Evolutionary conservation across 1,140 invertebrate species (phyloP).

Genomic region (Parapsyche elsis): DNA sequence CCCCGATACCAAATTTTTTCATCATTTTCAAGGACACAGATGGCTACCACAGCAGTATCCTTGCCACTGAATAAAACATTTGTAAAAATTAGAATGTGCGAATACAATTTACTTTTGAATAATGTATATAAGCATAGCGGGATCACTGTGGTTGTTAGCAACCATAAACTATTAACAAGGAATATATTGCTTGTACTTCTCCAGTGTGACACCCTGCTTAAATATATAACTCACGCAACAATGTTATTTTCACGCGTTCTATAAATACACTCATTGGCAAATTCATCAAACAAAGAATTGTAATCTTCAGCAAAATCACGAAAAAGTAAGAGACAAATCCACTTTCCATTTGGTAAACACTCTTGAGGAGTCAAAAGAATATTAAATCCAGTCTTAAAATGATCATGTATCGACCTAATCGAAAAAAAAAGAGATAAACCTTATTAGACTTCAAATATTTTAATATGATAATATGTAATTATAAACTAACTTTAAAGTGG

Average conservation of each 20-base stretch:
- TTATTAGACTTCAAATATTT: too few relatives aligned
- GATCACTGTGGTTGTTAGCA: too few relatives aligned
- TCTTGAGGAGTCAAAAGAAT: background rate
- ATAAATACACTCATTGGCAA: background rate
- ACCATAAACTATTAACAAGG: too few relatives aligned
- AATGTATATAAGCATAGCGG: too few relatives aligned
- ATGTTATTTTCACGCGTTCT: background rate
- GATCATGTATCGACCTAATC: background rate
- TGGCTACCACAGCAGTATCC: background rate
- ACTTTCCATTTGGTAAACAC: background rate
- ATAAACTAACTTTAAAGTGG: too few relatives aligned
- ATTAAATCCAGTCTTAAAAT: background rate
- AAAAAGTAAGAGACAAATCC: background rate
- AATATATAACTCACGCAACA: background rate
- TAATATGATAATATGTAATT: too few relatives aligned
- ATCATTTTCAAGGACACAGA: background rate
- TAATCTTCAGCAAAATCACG: background rate
- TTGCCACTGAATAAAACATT: too few relatives aligned
- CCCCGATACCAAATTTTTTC: constrained; percentile 12
- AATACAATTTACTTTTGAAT: too few relatives aligned
- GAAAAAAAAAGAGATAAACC: too few relatives aligned
- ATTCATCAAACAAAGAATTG: background rate
- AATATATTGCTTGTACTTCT: too few relatives aligned
- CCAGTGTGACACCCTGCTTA: too few relatives aligned
- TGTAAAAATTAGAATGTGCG: too few relatives aligned